Conservation (phyloP, 2,797 vertebrate species). For the Phrynocephalus guinanensis region DNA sequence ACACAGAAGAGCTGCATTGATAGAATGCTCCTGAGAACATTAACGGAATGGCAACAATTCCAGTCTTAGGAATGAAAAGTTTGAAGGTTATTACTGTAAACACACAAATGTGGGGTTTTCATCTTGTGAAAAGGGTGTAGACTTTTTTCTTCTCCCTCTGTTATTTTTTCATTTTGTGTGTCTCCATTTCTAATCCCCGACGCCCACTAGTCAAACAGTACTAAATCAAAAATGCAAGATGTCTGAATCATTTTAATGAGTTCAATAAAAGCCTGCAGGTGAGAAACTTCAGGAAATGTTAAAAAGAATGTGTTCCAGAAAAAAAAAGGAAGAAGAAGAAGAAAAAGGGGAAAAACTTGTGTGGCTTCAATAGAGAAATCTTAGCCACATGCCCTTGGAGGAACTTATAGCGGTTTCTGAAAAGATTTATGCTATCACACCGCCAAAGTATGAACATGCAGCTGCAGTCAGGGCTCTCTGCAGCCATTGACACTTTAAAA, state of each 20-base stretch:
- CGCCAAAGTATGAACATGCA: neutral
- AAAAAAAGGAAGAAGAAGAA: neutral
- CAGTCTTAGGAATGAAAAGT: too few species aligned
- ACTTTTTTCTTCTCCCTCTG: neutral
- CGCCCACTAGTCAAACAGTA: conserved; percentile 37
- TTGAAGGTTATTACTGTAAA: neutral
- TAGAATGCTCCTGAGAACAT: neutral
- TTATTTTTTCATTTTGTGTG: neutral
- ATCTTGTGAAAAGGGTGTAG: neutral
- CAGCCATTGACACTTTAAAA: neutral
- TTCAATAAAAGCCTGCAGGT: conserved; percentile 60
- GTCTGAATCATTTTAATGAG: conserved; percentile 60
- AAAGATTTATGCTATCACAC: conserved; percentile 19
- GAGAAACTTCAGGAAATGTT: conserved; percentile 65
- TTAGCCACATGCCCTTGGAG: conserved; percentile 43
- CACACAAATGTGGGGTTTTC: too few species aligned
- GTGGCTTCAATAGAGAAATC: conserved; percentile 61
- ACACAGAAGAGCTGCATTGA: neutral
- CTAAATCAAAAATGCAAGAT: conserved; percentile 57
- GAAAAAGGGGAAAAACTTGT: conserved; percentile 39
- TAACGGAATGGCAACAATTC: too few species aligned
- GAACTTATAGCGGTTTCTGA: conserved; percentile 31
- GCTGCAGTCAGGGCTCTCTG: neutral
- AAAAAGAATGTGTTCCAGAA: conserved; percentile 58
- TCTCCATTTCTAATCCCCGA: conserved; percentile 30